A percentile compares a stretch with the other conserved stretches of the same genome.
Evolutionary conservation across 2,888 invertebrate species (phyloP).

Genomic region (Orthonevra nobilis): DNA sequence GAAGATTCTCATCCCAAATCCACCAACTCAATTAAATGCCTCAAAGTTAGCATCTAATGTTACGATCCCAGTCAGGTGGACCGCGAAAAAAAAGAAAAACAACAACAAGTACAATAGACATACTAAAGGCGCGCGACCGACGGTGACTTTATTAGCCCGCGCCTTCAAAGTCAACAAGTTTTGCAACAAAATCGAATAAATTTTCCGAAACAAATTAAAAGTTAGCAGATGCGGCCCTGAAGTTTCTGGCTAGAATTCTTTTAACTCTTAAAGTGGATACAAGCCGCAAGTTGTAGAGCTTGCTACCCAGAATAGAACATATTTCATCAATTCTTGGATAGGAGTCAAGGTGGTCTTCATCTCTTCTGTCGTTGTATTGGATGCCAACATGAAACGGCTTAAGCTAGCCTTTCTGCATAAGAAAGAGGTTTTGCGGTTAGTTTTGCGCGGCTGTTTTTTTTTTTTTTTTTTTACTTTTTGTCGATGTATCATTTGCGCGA

Average conservation of each 20-base stretch:
- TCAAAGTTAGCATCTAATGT: conserved; percentile 13
- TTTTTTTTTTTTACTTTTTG: not conserved
- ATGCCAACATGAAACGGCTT: too few relatives aligned
- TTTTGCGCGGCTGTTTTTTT: conserved; percentile 1
- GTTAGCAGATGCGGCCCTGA: conserved; percentile 42
- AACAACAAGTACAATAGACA: not conserved
- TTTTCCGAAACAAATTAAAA: conserved; percentile 31
- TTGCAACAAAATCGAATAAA: conserved; percentile 46
- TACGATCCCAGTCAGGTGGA: conserved; percentile 1
- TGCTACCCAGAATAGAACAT: conserved; percentile 51
- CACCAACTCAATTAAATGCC: too few relatives aligned
- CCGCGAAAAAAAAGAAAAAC: not conserved
- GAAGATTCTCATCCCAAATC: too few relatives aligned
- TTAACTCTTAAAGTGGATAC: conserved; percentile 13
- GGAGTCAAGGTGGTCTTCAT: conserved; percentile 70
- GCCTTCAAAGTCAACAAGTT: conserved; percentile 62
- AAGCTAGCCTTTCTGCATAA: conserved; percentile 6
- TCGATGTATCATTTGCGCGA: too few relatives aligned
- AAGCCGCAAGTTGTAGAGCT: conserved; percentile 12
- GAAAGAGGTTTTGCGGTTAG: not conserved
- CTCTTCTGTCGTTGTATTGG: conserved; percentile 37
- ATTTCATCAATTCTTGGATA: conserved; percentile 50
- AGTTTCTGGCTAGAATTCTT: conserved; percentile 44
- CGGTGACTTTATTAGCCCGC: too few relatives aligned
- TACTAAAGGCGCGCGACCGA: not conserved